A percentile compares a stretch with the other conserved stretches of the same genome.
These are phyloP conservation scores for Gulo gulo DNA, from an alignment of 2,113 vertebrate genomes.

Conservation along the genomic window DNA sequence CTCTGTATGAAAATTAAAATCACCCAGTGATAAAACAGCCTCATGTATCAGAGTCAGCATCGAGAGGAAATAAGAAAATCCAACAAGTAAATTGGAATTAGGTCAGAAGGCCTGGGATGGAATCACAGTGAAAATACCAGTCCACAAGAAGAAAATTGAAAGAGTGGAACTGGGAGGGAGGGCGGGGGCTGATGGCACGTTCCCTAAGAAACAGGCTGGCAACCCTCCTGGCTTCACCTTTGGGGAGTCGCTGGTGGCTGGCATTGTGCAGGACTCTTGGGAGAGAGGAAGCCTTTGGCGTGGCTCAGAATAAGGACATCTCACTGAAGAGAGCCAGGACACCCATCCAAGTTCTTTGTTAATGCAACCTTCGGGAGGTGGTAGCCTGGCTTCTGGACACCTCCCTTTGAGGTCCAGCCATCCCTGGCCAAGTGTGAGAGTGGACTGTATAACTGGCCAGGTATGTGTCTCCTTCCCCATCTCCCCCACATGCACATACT, in stretches of 20 bases:
- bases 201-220: background rate
- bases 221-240: background rate
- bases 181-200: background rate
- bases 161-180: background rate
- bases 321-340: background rate
- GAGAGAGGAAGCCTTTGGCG: background rate
- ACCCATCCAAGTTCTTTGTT: fast-evolving
- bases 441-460: fast-evolving
- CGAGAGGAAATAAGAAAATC: slow-evolving; percentile 52
- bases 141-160: background rate
- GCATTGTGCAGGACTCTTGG: background rate
- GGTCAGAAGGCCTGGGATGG: background rate
- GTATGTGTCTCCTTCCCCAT: background rate
- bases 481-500: background rate
- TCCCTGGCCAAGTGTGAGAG: fast-evolving
- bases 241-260: fast-evolving
- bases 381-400: background rate
- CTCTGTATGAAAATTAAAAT: slow-evolving; percentile 47
- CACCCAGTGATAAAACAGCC: slow-evolving; percentile 15
- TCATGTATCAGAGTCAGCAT: background rate
- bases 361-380: fast-evolving
- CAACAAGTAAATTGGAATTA: slow-evolving; percentile 41
- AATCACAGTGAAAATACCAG: background rate
- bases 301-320: background rate
- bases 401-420: background rate